Conservation (phyloP, 2,797 vertebrate species). For the Octomys mimax region DNA sequence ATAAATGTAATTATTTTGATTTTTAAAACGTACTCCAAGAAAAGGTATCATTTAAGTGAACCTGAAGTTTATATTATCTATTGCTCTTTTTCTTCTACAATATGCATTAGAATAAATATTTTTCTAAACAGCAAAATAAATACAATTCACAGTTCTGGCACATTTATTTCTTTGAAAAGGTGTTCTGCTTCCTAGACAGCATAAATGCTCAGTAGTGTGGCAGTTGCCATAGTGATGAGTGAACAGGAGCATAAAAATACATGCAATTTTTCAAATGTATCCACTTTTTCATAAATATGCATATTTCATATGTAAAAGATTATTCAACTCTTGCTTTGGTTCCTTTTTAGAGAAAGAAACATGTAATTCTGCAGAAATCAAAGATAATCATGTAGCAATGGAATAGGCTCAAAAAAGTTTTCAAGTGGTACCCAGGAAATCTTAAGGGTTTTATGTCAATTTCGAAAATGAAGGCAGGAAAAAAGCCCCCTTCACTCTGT, state of each 20-base stretch:
- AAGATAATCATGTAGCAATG: constrained; percentile 38
- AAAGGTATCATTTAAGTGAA: constrained; percentile 66
- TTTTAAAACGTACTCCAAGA: constrained; percentile 63
- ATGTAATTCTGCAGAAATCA: constrained; percentile 64
- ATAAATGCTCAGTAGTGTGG: constrained; percentile 82
- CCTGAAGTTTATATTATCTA: constrained; percentile 75
- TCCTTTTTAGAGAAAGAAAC: constrained; percentile 58
- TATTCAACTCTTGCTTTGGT: constrained; percentile 60
- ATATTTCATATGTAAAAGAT: constrained; percentile 77
- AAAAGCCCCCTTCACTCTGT: constrained; percentile 26
- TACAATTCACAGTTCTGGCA: constrained; percentile 70
- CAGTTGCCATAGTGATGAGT: constrained; percentile 81
- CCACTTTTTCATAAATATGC: constrained; percentile 77
- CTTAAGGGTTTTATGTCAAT: constrained; percentile 45
- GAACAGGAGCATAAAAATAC: constrained; percentile 81
- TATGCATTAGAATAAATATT: constrained; percentile 81
- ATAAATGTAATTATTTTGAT: constrained; percentile 75
- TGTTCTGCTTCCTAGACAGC: constrained; percentile 80
- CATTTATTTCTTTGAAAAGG: constrained; percentile 82
- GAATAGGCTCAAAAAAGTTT: constrained; percentile 59
- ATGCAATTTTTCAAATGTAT: constrained; percentile 78
- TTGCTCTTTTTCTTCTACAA: constrained; percentile 75
- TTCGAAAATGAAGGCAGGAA: constrained; percentile 48
- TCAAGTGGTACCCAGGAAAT: constrained; percentile 29
- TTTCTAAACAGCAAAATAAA: constrained; percentile 78